These are phyloP conservation scores for Hucho hucho DNA, from an alignment of 2,113 vertebrate species.

Conservation along the genomic window DNA sequence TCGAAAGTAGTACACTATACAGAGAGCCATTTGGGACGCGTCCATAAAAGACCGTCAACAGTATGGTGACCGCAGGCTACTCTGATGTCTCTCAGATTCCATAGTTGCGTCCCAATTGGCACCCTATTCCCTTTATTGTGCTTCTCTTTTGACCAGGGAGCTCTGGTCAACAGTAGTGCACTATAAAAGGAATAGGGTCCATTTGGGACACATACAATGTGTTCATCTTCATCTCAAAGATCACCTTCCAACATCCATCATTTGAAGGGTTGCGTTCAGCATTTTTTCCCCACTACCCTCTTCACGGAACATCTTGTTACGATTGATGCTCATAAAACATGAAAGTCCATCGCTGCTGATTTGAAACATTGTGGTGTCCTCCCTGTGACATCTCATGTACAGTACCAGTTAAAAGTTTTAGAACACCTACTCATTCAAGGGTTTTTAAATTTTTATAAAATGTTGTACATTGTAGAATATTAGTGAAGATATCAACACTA, in stretches of 20 bases:
- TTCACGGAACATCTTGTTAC: background rate
- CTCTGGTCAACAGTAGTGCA: no score
- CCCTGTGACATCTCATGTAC: background rate
- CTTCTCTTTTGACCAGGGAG: no score
- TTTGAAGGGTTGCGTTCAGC: conserved; percentile 7
- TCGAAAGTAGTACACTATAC: no score
- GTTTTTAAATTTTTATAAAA: no score
- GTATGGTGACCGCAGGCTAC: background rate
- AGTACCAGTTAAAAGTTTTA: no score
- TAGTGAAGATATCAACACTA: no score
- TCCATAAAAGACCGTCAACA: background rate
- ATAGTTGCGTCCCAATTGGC: background rate
- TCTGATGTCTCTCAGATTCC: conserved; percentile 27
- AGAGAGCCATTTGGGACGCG: no score
- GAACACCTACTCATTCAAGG: no score
- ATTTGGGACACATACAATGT: no score
- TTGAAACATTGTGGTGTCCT: background rate
- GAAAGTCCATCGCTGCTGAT: conserved; percentile 2
- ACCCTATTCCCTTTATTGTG: no score
- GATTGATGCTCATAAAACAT: background rate
- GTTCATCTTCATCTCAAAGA: background rate
- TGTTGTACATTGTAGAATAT: no score
- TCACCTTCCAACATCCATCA: background rate
- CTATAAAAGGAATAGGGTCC: no score
- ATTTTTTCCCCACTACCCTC: conserved; percentile 5